These are phyloP conservation scores for Capreolus pygargus DNA, from an alignment of 2,113 vertebrate species.

Conservation along the genomic window DNA sequence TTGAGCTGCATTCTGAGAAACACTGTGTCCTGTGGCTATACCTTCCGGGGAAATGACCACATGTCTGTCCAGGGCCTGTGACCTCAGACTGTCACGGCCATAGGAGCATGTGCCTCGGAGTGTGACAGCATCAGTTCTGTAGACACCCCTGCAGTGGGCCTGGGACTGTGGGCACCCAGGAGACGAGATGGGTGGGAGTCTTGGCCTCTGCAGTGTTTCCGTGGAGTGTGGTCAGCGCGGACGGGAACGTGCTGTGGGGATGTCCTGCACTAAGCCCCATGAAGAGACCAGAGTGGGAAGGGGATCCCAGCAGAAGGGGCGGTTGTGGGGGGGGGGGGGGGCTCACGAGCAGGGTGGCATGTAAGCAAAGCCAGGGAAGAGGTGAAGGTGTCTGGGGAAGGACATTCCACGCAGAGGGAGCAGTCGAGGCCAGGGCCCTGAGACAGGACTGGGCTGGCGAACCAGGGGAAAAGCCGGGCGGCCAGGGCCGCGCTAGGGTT, in stretches of 20 bases:
- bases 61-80: neutral
- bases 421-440: neutral
- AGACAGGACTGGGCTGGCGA: neutral
- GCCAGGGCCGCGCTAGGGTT: accelerated
- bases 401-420: neutral
- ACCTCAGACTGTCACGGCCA: neutral
- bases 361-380: neutral
- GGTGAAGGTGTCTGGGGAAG: neutral
- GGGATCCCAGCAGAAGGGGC: neutral
- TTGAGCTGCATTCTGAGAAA: neutral
- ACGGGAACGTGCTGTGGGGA: accelerated
- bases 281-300: neutral
- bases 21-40: neutral
- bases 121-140: neutral
- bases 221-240: neutral
- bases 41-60: neutral
- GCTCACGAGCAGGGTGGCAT: neutral
- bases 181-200: neutral
- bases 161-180: neutral
- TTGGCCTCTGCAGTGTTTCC: neutral
- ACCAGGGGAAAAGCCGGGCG: neutral
- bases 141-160: neutral
- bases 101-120: neutral
- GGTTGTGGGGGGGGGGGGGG: neutral
- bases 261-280: accelerated